A percentile compares a stretch with the other conserved stretches of the same genome.
phyloP scores from a whole-genome alignment of 2,888 invertebrate species.

The Caradrina clavipalpis region DNA sequence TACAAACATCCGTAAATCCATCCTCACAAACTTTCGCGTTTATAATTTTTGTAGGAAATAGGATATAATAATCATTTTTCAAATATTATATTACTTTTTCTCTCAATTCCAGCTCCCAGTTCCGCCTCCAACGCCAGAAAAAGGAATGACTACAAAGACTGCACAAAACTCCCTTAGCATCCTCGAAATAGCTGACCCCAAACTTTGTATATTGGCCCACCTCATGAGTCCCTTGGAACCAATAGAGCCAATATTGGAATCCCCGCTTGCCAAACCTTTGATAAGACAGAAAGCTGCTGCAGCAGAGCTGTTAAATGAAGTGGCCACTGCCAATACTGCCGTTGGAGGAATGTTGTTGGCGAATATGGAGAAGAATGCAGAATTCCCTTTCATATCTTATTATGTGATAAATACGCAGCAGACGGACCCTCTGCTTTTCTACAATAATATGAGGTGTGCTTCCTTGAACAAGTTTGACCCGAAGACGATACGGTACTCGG shows the following conservation, averaged over 20 bases:
- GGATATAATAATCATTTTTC: too few species aligned
- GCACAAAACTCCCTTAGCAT: conserved; percentile 93
- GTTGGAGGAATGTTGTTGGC: conserved; percentile 96
- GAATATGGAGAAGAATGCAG: conserved; percentile 97
- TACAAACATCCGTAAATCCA: too few species aligned
- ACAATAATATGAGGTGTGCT: conserved; percentile 95
- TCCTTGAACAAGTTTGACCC: conserved; percentile 97
- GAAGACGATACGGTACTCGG: conserved; percentile 94
- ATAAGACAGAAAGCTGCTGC: conserved; percentile 95
- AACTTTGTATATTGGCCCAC: conserved; percentile 96
- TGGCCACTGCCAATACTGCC: conserved; percentile 93
- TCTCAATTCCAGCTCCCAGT: conserved; percentile 89
- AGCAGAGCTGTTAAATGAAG: conserved; percentile 94
- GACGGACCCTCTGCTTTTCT: conserved; percentile 96
- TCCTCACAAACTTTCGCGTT: too few species aligned
- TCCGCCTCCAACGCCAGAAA: conserved; percentile 92
- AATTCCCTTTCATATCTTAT: conserved; percentile 97
- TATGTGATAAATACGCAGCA: conserved; percentile 97
- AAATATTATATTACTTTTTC: neutral
- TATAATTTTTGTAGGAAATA: too few species aligned
- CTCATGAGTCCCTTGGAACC: conserved; percentile 97
- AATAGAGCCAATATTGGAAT: conserved; percentile 96
- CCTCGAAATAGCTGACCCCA: conserved; percentile 96
- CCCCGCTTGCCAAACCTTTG: conserved; percentile 95
- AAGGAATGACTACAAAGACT: conserved; percentile 91